Conservation (phyloP, 2,113 vertebrate genomes). For the Sylvilagus bachmani region DNA sequence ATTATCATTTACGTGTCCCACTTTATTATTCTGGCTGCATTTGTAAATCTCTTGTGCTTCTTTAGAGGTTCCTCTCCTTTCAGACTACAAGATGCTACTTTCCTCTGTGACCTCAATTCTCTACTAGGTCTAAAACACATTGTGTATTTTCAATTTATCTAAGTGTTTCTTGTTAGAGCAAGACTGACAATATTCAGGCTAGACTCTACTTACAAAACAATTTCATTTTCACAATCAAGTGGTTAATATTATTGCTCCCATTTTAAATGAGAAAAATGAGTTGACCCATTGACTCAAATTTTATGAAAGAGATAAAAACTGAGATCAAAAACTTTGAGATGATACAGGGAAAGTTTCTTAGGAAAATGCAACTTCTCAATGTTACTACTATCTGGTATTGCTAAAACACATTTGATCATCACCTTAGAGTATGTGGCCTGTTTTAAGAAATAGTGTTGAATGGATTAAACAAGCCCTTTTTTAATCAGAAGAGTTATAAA, state of each 20-base stretch:
- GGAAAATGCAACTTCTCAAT: not conserved
- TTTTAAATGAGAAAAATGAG: not conserved
- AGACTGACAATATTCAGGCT: not conserved
- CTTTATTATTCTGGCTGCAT: not conserved
- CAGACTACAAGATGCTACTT: not conserved
- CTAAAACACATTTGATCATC: not conserved
- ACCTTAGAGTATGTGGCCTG: not conserved
- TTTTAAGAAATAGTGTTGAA: not conserved
- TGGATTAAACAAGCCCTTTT: not conserved
- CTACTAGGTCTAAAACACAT: not conserved
- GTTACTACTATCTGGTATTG: not conserved
- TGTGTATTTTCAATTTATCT: not conserved
- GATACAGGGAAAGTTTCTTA: not conserved
- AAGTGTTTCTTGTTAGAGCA: not conserved
- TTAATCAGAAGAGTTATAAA: not conserved
- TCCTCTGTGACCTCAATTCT: not conserved
- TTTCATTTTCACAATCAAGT: not conserved
- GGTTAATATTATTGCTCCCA: not conserved
- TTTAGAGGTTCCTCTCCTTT: not conserved
- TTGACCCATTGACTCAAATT: not conserved
- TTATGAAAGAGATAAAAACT: conserved; percentile 24
- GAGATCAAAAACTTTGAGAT: conserved; percentile 4
- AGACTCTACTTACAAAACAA: not conserved
- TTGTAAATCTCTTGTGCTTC: not conserved
- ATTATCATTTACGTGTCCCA: not conserved